Base-by-base conservation (phyloP, 1,140 invertebrate species). In the Drosophila malerkotliana region DNA sequence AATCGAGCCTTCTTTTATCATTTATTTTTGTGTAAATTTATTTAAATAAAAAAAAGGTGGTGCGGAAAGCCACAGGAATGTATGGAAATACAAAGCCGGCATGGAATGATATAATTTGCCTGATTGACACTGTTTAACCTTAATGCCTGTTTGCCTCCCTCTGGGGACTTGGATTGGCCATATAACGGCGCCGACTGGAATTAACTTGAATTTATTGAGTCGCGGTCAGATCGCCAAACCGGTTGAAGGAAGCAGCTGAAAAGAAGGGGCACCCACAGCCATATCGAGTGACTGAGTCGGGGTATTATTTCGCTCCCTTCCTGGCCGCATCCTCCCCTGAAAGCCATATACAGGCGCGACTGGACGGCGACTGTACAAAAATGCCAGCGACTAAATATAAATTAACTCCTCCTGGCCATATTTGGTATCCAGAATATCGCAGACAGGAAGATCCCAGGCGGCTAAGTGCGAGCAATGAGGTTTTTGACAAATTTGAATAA, bases 131-230 rank as follows among this genome's bases (percentile, higher is more conserved):
- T 73, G 52, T 47, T 74, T 72, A 68, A 56, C 47, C 45, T 71
- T 71, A 69, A 58, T 72, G 53, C 53, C 58, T 54, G 69, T 71
- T 59, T 52, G 66, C 66, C 67, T 72, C 47, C 21, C 45, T 30
- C 34, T 58, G 39, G 57, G 24, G 51, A 21, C 68, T 32, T 60
- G 41, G 5, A 59, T 63, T 71, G 78, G 41, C 59, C 74, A 83
- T 87, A 87, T 87, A 87, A 87, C 83, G 83, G 83, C 83, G 83
- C 83, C 83, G 79, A 45, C 75, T 88, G 82, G 73, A 85, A 82
- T 87, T 85, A 85, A 87, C 58, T 78, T 79, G 75, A 79, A 83
- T 83, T 83, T 88, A 87, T 79, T 85, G 77, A 83, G 74, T 48
- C 44, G 59, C 41, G 21, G 57, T 57, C 34, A 47, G 60, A 30